Conservation (phyloP, 2,113 vertebrate genomes). For the Camarhynchus parvulus region DNA sequence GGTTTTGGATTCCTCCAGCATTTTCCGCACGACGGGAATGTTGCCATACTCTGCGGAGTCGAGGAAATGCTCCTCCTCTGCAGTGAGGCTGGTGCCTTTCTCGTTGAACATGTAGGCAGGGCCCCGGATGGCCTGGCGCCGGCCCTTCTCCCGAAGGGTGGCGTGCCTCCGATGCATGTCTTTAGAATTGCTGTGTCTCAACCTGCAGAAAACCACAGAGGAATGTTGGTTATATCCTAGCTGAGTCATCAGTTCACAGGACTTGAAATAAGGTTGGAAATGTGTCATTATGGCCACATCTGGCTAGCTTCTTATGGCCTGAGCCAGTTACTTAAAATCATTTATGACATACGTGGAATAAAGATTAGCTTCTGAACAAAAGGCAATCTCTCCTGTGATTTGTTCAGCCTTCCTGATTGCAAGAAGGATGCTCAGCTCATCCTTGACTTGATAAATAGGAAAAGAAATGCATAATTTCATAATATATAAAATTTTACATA, state of each 20-base stretch:
- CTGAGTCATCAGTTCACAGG: too few relatives aligned
- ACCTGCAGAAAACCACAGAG: slow-evolving; percentile 50
- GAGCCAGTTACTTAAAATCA: not conserved
- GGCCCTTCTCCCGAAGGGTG: slow-evolving; percentile 92
- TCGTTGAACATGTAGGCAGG: slow-evolving; percentile 99
- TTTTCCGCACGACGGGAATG: slow-evolving; percentile 95
- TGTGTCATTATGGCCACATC: not conserved
- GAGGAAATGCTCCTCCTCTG: slow-evolving; percentile 92
- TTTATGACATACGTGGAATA: not conserved
- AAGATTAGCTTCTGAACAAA: not conserved
- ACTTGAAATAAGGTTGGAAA: not conserved
- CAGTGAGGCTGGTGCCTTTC: slow-evolving; percentile 89
- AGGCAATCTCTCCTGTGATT: not conserved
- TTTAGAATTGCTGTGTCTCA: slow-evolving; percentile 73
- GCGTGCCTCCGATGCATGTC: slow-evolving; percentile 94
- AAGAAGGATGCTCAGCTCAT: not conserved
- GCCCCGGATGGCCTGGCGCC: slow-evolving; percentile 92
- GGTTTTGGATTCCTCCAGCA: slow-evolving; percentile 96
- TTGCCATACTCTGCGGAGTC: slow-evolving; percentile 97
- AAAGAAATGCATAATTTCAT: not conserved
- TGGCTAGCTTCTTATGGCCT: not conserved
- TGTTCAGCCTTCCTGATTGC: not conserved
- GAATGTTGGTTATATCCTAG: not conserved
- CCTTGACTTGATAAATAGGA: not conserved
- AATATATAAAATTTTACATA: not conserved